phyloP scores from a whole-genome alignment of 1,140 invertebrate species.

The Hestina assimilis region DNA sequence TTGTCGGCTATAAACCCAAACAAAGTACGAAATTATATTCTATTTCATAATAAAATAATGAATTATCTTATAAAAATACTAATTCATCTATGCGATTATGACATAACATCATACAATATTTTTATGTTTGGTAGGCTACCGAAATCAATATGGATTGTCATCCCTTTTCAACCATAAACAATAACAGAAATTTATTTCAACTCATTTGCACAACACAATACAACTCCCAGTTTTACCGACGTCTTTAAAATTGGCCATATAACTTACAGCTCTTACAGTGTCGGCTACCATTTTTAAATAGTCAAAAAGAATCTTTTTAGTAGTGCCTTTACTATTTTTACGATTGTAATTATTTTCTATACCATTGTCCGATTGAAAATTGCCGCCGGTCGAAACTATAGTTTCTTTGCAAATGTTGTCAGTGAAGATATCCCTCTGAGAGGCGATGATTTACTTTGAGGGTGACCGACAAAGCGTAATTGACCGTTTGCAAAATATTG shows the following conservation, averaged over 20 bases:
- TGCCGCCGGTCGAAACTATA: conserved; percentile 36
- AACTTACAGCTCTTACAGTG: conserved; percentile 52
- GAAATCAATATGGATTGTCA: conserved; percentile 19
- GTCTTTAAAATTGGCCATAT: conserved; percentile 26
- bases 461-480: background rate
- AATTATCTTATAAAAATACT: too few relatives aligned
- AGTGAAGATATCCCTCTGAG: conserved; percentile 18
- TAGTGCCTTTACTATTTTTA: conserved; percentile 44
- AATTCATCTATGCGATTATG: background rate
- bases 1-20: too few relatives aligned
- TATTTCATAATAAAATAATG: too few relatives aligned
- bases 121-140: background rate
- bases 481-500: background rate
- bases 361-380: conserved; percentile 13
- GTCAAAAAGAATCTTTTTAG: conserved; percentile 35
- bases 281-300: conserved; percentile 39
- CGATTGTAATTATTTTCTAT: conserved; percentile 41
- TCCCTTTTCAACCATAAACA: conserved; percentile 32
- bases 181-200: conserved; percentile 46
- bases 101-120: background rate
- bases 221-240: conserved; percentile 33
- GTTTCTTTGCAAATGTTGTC: conserved; percentile 13
- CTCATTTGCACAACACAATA: conserved; percentile 43
- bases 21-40: too few relatives aligned
- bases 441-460: conserved; percentile 3